Base-by-base conservation (phyloP, 2,888 invertebrate genomes). In the Nesidiocoris tenuis region DNA sequence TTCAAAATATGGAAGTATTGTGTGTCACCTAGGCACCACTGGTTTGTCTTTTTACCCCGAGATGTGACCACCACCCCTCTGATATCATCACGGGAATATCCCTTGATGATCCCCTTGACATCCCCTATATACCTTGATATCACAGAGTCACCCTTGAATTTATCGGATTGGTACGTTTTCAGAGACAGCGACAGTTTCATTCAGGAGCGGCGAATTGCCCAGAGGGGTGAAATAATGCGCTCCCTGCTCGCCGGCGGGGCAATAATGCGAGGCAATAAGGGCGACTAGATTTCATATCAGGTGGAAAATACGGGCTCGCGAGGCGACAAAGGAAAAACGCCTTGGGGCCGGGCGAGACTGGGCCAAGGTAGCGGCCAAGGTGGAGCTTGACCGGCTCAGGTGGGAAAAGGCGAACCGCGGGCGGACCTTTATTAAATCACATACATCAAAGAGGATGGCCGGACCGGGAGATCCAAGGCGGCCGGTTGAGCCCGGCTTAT, bases 381-480 rank as follows among this genome's bases (percentile, higher is more conserved):
- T 39, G 12, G 12, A 39, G 39, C 39, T 7, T 39, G 39, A 39
- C 5, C 39, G 3, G 3, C 39, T 39, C 5, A 39, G 39, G 39
- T 39, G 39, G 59, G 59, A 18, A 19, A 59, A 59, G 59, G 59
- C 7, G 17, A n/a, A 19, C 59, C n/a, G 59, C 19, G 59, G n/a
- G 5, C 59, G 59, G n/a, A 59, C 59, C 19, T 59, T 59, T 59
- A 59, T 59, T 59, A 59, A 59, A 59, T 59, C 59, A 19, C 19
- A 19, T 19, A 59, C 59, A 19, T 59, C 59, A 59, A 59, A 59
- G 59, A 59, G 59, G 2, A 59, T 5, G 17, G n/a, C 7, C 2
- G n/a, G n/a, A 59, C 59, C n/a, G 59, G 59, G 3, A n/a, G 39
- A 39, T 39, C 12, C 39, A 39, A 39, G 5, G 5, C 12, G 39